phyloP scores from a whole-genome alignment of 2,113 vertebrate genomes.

The Alaudala cheleensis region DNA sequence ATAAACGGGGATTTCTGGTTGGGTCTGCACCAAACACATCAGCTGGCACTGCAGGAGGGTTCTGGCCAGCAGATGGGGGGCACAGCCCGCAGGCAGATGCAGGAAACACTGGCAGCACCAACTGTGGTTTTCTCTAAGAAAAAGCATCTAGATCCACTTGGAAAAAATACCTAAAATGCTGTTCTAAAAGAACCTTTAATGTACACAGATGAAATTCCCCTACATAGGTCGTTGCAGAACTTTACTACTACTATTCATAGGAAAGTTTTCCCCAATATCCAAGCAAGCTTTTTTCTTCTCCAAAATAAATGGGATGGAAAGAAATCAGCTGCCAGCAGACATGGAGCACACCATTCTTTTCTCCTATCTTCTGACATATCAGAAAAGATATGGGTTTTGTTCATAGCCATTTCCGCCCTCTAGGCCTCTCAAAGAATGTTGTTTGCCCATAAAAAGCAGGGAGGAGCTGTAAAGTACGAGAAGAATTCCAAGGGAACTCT shows the following conservation, averaged over 20 bases:
- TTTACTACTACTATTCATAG: background rate
- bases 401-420: slow-evolving; percentile 5
- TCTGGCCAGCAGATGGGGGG: background rate
- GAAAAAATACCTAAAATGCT: background rate
- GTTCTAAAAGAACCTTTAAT: background rate
- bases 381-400: background rate
- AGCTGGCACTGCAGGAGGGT: rapidly evolving
- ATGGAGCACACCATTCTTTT: background rate
- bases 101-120: background rate
- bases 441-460: slow-evolving; percentile 37
- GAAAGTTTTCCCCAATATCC: background rate
- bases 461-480: slow-evolving; percentile 24
- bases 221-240: background rate
- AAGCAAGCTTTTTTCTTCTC: background rate
- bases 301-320: background rate
- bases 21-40: background rate
- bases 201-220: background rate
- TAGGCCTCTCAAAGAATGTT: slow-evolving; percentile 22
- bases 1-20: background rate
- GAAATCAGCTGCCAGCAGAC: slow-evolving; percentile 16
- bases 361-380: slow-evolving; percentile 27
- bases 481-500: slow-evolving; percentile 39
- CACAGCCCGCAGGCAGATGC: background rate
- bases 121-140: background rate
- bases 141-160: background rate